These are phyloP conservation scores for Melospiza georgiana DNA, from an alignment of 2,113 vertebrate genomes.

Conservation along the genomic window DNA sequence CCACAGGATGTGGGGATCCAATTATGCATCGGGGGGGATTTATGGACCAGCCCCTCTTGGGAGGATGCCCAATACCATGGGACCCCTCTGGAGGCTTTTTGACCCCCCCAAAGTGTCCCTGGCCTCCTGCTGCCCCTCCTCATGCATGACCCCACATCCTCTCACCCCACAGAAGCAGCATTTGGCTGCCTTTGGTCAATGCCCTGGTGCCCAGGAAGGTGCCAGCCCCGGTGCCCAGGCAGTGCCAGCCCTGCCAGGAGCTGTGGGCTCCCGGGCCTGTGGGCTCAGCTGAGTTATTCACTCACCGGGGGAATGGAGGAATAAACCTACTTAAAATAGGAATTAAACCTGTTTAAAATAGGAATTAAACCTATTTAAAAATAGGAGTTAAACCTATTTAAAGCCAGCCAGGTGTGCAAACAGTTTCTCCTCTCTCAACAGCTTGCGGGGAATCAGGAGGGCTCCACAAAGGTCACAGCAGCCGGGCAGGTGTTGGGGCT, in stretches of 20 bases:
- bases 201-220: no score
- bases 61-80: rapidly evolving
- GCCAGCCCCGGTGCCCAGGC: no score
- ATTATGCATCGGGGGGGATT: rapidly evolving
- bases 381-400: neutral
- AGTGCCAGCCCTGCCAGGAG: neutral
- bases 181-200: neutral
- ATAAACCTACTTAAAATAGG: no score
- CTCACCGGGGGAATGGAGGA: neutral
- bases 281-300: no score
- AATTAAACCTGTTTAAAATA: no score
- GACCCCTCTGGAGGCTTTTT: rapidly evolving
- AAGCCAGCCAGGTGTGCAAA: conserved; percentile 59
- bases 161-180: neutral
- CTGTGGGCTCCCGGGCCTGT: neutral
- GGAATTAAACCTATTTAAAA: no score
- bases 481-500: rapidly evolving
- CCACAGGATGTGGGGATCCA: neutral
- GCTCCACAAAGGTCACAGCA: neutral
- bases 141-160: neutral
- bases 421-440: conserved; percentile 26
- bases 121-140: rapidly evolving
- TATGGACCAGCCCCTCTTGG: neutral
- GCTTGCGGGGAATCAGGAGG: neutral
- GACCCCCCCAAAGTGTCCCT: rapidly evolving